A percentile compares a stretch with the other conserved stretches of the same genome.
Conservation (phyloP, 1,140 invertebrate genomes). For the Plodia interpunctella region DNA sequence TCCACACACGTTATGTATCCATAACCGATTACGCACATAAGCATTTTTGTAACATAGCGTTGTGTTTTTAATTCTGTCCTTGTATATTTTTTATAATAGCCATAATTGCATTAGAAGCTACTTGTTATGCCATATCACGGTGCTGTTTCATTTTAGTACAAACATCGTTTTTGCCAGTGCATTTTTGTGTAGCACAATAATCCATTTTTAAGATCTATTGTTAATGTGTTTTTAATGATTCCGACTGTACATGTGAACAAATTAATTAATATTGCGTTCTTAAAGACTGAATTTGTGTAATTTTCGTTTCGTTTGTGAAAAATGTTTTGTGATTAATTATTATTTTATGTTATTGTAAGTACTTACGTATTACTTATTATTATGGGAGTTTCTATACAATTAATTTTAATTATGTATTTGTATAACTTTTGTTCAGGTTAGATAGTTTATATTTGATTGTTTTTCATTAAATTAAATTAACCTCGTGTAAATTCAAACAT, state of each 20-base stretch:
- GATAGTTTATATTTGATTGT: neutral
- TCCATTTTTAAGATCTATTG: neutral
- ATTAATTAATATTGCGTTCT: conserved; percentile 26
- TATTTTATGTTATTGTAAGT: conserved; percentile 25
- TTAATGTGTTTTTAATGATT: conserved; percentile 31
- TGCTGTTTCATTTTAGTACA: conserved; percentile 37
- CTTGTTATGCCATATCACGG: conserved; percentile 27
- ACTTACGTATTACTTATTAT: neutral
- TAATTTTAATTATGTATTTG: neutral
- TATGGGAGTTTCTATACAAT: neutral
- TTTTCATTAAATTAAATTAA: too few relatives aligned
- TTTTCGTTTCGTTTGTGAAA: conserved; percentile 40
- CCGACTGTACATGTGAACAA: conserved; percentile 29
- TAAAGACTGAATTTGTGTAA: conserved; percentile 53
- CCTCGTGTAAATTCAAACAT: too few relatives aligned
- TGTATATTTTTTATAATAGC: conserved; percentile 4
- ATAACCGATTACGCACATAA: neutral
- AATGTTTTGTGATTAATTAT: conserved; percentile 16
- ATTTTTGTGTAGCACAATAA: neutral
- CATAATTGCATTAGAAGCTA: conserved; percentile 14
- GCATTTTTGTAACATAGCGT: neutral
- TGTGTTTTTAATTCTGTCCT: neutral
- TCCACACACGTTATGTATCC: neutral
- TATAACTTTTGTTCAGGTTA: neutral
- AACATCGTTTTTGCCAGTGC: conserved; percentile 12